Evolutionary conservation across 2,888 invertebrate species (phyloP).

Genomic region (Schizaphis graminum): DNA sequence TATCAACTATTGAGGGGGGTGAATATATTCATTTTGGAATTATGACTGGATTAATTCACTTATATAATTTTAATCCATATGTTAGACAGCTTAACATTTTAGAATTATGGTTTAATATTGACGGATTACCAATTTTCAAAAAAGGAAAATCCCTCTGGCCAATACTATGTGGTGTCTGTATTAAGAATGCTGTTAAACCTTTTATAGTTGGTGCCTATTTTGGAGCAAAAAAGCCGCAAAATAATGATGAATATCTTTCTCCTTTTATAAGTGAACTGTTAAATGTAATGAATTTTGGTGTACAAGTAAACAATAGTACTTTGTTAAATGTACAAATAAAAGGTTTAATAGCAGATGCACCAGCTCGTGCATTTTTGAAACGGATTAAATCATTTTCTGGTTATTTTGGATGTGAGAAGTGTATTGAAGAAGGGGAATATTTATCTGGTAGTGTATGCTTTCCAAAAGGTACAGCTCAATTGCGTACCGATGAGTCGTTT

Average conservation of each 20-base stretch:
- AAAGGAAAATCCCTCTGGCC: conserved; percentile 6
- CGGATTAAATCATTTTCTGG: background rate
- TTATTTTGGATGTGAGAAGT: background rate
- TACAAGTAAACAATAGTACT: background rate
- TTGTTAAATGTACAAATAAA: background rate
- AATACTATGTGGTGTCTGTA: conserved; percentile 6
- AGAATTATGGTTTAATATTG: too few relatives aligned
- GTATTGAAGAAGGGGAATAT: conserved; percentile 3
- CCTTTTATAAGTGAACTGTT: background rate
- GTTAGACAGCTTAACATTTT: background rate
- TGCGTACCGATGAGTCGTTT: background rate
- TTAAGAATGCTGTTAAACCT: background rate
- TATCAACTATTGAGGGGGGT: background rate
- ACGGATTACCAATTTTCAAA: background rate
- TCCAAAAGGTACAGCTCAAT: background rate
- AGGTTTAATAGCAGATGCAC: background rate
- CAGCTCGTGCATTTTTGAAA: background rate
- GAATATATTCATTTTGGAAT: conserved; percentile 7
- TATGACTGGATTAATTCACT: background rate
- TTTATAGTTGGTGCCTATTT: background rate
- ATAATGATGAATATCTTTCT: background rate
- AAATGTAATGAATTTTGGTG: background rate
- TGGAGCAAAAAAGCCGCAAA: conserved; percentile 2
- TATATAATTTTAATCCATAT: background rate
- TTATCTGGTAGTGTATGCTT: background rate